These are phyloP conservation scores for Ruditapes philippinarum DNA, from an alignment of 1,140 invertebrate genomes.

Conservation along the genomic window DNA sequence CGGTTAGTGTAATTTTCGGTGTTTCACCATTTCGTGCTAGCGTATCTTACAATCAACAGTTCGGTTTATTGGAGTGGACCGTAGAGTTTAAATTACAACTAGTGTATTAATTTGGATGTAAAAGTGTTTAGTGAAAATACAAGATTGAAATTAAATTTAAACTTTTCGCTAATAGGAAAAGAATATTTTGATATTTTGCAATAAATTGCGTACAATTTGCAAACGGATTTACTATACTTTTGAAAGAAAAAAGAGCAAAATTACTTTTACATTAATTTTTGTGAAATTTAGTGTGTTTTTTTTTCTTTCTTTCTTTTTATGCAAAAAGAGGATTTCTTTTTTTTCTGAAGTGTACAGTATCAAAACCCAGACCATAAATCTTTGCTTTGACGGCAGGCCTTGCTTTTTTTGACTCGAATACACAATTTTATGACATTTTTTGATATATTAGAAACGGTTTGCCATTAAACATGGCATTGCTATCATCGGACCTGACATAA, in stretches of 20 bases:
- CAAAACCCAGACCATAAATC: background rate
- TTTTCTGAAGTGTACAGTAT: background rate
- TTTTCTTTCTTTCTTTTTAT: too few relatives aligned
- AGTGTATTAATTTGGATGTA: conserved; percentile 5
- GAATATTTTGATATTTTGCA: background rate
- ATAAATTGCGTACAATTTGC: background rate
- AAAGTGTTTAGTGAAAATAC: background rate
- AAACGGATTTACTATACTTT: background rate
- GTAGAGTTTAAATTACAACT: background rate
- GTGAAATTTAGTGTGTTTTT: too few relatives aligned
- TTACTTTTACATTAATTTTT: background rate
- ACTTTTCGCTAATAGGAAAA: background rate
- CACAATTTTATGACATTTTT: conserved; percentile 10
- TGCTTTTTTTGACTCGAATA: background rate
- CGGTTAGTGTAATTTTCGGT: background rate
- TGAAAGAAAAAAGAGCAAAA: background rate
- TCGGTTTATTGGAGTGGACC: background rate
- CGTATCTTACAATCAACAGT: background rate
- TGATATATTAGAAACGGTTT: conserved; percentile 8
- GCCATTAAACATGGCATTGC: background rate
- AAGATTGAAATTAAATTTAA: background rate
- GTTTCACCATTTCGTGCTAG: conserved; percentile 34
- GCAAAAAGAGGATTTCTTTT: too few relatives aligned
- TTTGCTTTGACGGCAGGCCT: background rate
- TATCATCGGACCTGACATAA: conserved; percentile 8